Percentiles rank a stretch among this genome's conserved stretches.
phyloP scores from a whole-genome alignment of 2,888 invertebrate genomes.

The Cephus sareptanus region DNA sequence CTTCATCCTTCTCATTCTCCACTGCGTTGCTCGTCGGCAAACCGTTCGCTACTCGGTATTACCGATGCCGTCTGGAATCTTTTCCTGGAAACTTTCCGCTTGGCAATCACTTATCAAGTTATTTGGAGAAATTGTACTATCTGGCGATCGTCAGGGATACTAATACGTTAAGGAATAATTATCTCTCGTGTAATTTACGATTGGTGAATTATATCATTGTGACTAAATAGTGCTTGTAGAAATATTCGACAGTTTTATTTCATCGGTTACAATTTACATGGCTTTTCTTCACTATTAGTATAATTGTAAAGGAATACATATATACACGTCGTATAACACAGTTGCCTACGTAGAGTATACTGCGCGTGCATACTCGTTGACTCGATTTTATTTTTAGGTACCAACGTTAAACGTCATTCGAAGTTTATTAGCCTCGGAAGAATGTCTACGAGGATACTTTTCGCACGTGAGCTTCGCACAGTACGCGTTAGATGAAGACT shows the following conservation, averaged over 20 bases:
- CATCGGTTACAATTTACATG: background rate
- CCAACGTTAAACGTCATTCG: constrained; percentile 1
- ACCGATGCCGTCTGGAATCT: background rate
- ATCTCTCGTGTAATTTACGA: background rate
- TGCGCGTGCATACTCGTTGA: background rate
- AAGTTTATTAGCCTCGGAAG: constrained; percentile 1
- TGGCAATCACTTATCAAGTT: background rate
- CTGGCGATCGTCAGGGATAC: background rate
- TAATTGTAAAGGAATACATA: too few species aligned
- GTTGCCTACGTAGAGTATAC: background rate
- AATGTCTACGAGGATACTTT: background rate
- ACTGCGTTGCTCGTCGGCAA: background rate
- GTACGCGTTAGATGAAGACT: background rate
- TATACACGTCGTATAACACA: too few species aligned
- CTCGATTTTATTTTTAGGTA: constrained; percentile 3
- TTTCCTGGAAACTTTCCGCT: constrained; percentile 4
- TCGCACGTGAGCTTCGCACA: background rate
- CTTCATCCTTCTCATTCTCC: background rate
- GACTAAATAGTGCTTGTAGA: background rate
- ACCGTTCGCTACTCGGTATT: background rate
- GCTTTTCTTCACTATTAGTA: background rate
- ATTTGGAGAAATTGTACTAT: background rate
- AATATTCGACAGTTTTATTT: background rate
- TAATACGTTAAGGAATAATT: background rate
- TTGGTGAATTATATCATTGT: background rate